phyloP scores from a whole-genome alignment of 1,140 invertebrate species.

The Leguminivora glycinivorella region DNA sequence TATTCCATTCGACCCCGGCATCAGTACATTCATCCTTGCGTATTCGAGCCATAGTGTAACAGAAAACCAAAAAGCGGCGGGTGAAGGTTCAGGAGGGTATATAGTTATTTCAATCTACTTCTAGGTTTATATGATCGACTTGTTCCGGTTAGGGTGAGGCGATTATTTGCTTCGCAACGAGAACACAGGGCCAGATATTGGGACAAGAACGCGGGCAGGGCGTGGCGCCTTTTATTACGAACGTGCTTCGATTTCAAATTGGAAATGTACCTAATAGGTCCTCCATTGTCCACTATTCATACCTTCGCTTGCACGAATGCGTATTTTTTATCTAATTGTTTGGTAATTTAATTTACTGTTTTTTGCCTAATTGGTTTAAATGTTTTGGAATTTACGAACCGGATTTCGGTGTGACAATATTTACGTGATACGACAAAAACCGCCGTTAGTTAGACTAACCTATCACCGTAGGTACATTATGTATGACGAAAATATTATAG shows the following conservation, averaged over 20 bases:
- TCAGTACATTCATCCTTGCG: too few species aligned
- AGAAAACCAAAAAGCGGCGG: too few species aligned
- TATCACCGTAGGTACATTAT: too few species aligned
- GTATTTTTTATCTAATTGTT: constrained; percentile 6
- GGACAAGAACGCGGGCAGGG: constrained; percentile 15
- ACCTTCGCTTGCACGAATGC: constrained; percentile 9
- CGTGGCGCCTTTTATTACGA: constrained; percentile 15
- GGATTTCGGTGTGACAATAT: neutral
- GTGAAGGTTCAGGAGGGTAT: too few species aligned
- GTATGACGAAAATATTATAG: too few species aligned
- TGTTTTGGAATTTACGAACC: neutral
- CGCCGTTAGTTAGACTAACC: too few species aligned
- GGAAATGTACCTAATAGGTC: constrained; percentile 7
- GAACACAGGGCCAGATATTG: neutral
- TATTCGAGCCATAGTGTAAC: too few species aligned
- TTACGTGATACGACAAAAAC: neutral
- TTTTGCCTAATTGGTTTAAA: neutral
- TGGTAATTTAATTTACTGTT: neutral
- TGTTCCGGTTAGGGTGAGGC: neutral
- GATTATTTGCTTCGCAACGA: neutral
- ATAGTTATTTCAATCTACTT: too few species aligned
- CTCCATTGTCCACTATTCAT: neutral
- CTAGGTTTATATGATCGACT: too few species aligned
- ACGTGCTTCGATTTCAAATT: constrained; percentile 15
- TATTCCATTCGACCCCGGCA: too few species aligned